Evolutionary conservation across 2,797 vertebrate genomes (phyloP).

Genomic region (Cryptoprocta ferox): DNA sequence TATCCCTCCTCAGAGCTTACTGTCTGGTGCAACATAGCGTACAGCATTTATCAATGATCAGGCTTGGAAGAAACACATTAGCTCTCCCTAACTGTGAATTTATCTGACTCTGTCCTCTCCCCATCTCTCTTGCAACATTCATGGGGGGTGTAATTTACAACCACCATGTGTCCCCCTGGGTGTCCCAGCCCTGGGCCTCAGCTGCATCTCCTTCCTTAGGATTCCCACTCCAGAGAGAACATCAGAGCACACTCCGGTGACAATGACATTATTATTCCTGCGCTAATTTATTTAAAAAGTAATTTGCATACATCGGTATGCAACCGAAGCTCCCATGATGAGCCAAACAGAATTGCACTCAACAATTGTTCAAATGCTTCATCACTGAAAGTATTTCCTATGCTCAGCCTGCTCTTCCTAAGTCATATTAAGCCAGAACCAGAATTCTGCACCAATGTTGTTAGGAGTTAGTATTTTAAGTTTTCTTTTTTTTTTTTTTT

Average conservation of each 20-base stretch:
- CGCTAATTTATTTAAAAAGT: slow-evolving; percentile 32
- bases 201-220: neutral
- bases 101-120: neutral
- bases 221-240: neutral
- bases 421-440: neutral
- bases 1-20: neutral
- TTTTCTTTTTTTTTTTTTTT: neutral
- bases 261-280: neutral
- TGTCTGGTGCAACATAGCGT: neutral
- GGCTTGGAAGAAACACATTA: neutral
- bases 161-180: fast-evolving
- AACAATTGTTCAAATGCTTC: neutral
- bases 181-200: neutral
- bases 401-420: neutral
- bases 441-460: neutral
- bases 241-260: neutral
- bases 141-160: neutral
- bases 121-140: neutral
- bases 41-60: neutral
- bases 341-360: slow-evolving; percentile 31
- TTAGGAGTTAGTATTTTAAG: neutral
- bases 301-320: neutral
- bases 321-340: neutral
- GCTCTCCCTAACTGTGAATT: neutral
- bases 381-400: neutral